A percentile compares a stretch with the other conserved stretches of the same genome.
Conservation (phyloP, 2,888 invertebrate genomes). For the Polydrusus tereticollis region DNA sequence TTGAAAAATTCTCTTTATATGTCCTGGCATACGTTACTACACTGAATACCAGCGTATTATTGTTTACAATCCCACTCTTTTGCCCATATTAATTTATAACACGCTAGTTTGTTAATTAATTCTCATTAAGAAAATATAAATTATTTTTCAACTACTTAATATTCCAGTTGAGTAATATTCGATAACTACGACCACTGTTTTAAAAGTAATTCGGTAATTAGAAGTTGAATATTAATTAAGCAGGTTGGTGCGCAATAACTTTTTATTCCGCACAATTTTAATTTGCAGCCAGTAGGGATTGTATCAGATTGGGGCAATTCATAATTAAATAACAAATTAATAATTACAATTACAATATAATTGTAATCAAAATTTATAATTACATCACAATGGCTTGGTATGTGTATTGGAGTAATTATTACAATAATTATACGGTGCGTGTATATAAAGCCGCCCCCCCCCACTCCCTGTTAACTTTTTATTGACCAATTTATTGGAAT, state of each 20-base stretch:
- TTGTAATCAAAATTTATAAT: too few species aligned
- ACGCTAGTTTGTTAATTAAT: background rate
- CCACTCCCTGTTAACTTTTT: too few species aligned
- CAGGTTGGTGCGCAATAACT: background rate
- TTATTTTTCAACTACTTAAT: constrained; percentile 3
- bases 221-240: background rate
- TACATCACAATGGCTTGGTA: too few species aligned
- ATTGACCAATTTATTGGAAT: too few species aligned
- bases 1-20: background rate
- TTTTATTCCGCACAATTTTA: too few species aligned
- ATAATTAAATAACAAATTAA: too few species aligned
- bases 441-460: too few species aligned
- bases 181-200: background rate
- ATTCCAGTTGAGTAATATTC: background rate
- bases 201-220: background rate
- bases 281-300: too few species aligned
- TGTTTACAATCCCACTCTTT: background rate
- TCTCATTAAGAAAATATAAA: background rate
- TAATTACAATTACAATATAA: too few species aligned
- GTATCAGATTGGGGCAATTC: too few species aligned
- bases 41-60: background rate
- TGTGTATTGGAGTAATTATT: too few species aligned
- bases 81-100: background rate
- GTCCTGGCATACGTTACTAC: background rate
- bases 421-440: too few species aligned